Percentiles rank a stretch among this genome's conserved stretches.
These are phyloP conservation scores for Girardinichthys multiradiatus DNA, from an alignment of 2,113 vertebrate species.

Conservation along the genomic window DNA sequence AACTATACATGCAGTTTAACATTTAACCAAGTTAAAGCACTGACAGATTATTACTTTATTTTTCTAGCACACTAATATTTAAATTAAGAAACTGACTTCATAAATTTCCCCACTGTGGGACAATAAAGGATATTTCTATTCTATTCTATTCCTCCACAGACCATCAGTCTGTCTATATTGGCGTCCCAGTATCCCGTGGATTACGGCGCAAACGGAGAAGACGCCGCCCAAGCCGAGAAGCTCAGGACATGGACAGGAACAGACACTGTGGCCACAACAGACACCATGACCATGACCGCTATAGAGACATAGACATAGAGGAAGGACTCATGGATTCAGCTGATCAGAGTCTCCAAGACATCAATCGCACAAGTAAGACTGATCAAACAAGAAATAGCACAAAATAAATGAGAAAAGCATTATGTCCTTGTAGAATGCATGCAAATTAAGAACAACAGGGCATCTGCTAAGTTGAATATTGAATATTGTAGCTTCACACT, in stretches of 20 bases:
- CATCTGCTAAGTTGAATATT: too few relatives aligned
- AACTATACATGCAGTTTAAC: too few relatives aligned
- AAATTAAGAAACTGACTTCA: background rate
- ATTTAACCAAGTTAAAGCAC: too few relatives aligned
- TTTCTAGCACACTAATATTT: background rate
- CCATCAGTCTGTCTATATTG: slow-evolving; percentile 89
- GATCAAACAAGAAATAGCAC: background rate
- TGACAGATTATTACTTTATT: background rate
- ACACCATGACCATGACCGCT: slow-evolving; percentile 74
- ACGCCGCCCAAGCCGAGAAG: slow-evolving; percentile 82
- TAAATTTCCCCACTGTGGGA: too few relatives aligned
- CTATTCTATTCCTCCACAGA: slow-evolving; percentile 79
- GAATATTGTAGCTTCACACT: too few relatives aligned
- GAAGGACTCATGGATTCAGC: slow-evolving; percentile 69
- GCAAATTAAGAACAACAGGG: too few relatives aligned
- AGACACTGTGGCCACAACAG: slow-evolving; percentile 69
- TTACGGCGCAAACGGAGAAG: slow-evolving; percentile 86
- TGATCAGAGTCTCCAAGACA: slow-evolving; percentile 73
- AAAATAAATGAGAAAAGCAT: background rate
- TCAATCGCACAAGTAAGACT: slow-evolving; percentile 88
- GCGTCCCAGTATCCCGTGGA: slow-evolving; percentile 87
- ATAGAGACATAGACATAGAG: slow-evolving; percentile 71
- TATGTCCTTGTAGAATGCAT: too few relatives aligned
- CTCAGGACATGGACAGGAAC: slow-evolving; percentile 65
- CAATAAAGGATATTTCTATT: too few relatives aligned